Evolutionary conservation across 2,888 invertebrate species (phyloP).

Genomic region (Limnephilus lunatus): DNA sequence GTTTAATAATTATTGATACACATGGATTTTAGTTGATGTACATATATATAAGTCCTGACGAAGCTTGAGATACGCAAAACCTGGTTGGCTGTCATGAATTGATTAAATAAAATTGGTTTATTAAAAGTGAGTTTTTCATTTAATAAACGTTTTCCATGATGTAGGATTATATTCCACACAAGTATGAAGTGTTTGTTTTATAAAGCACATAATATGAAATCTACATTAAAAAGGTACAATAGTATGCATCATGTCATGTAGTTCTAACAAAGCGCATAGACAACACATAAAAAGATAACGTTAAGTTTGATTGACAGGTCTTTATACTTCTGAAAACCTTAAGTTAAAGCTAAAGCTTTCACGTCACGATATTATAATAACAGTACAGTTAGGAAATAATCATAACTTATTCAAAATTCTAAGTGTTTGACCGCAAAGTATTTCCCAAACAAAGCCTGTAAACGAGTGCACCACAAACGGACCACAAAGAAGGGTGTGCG

Average conservation of each 20-base stretch:
- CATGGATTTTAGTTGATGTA: too few species aligned
- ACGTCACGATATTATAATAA: not conserved
- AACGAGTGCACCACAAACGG: constrained; percentile 5
- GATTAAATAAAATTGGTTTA: too few species aligned
- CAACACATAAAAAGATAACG: not conserved
- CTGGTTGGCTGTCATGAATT: too few species aligned
- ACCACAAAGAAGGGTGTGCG: not conserved
- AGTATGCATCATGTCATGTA: not conserved
- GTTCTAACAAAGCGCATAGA: not conserved
- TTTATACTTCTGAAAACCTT: not conserved
- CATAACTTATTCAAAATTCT: not conserved
- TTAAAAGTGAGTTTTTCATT: too few species aligned
- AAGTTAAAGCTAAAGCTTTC: not conserved
- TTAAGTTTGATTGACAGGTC: not conserved
- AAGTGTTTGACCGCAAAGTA: constrained; percentile 21
- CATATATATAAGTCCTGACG: too few species aligned
- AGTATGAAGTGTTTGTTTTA: too few species aligned
- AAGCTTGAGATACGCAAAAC: too few species aligned
- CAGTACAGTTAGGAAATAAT: not conserved
- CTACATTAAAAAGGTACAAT: too few species aligned
- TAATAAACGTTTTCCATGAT: too few species aligned
- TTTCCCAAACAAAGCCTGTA: not conserved
- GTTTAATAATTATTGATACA: too few species aligned
- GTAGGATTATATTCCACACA: too few species aligned
- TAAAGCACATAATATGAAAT: too few species aligned